A percentile compares a stretch with the other conserved stretches of the same genome.
Evolutionary conservation across 2,797 vertebrate genomes (phyloP).

Genomic region (Balearica regulorum): DNA sequence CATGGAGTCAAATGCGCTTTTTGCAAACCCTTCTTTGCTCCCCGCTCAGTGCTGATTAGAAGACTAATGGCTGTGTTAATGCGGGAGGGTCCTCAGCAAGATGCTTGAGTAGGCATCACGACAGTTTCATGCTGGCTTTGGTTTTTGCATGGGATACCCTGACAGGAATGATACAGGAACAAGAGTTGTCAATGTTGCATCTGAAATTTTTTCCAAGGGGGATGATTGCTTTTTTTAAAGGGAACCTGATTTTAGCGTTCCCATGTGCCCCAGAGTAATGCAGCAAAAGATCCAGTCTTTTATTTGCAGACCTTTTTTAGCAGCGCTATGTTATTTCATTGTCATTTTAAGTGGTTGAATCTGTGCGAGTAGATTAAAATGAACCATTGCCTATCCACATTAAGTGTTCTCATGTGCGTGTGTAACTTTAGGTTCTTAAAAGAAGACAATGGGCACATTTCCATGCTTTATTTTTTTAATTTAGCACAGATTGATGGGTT

Average conservation of each 20-base stretch:
- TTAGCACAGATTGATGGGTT: slow-evolving; percentile 67
- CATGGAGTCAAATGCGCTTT: accelerated
- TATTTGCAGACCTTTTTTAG: not conserved
- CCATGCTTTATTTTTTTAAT: slow-evolving; percentile 61
- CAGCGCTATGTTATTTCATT: not conserved
- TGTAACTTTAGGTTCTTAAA: not conserved
- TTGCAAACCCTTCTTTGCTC: not conserved
- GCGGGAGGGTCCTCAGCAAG: not conserved
- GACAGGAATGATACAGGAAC: not conserved
- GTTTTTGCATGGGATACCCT: not conserved
- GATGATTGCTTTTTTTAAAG: not conserved
- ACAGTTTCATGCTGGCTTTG: not conserved
- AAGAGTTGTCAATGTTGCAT: not conserved
- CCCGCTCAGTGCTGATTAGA: not conserved
- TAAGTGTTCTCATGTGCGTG: not conserved
- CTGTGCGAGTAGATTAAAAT: not conserved
- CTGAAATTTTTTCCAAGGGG: not conserved
- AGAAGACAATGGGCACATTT: slow-evolving; percentile 63
- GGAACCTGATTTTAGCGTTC: not conserved
- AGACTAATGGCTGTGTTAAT: not conserved
- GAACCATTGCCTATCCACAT: not conserved
- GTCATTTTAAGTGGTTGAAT: not conserved
- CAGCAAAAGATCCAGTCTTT: not conserved
- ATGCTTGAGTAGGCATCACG: not conserved
- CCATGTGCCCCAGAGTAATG: not conserved